Evolutionary conservation across 1,140 invertebrate species (phyloP).

Genomic region (Triops longicaudatus): DNA sequence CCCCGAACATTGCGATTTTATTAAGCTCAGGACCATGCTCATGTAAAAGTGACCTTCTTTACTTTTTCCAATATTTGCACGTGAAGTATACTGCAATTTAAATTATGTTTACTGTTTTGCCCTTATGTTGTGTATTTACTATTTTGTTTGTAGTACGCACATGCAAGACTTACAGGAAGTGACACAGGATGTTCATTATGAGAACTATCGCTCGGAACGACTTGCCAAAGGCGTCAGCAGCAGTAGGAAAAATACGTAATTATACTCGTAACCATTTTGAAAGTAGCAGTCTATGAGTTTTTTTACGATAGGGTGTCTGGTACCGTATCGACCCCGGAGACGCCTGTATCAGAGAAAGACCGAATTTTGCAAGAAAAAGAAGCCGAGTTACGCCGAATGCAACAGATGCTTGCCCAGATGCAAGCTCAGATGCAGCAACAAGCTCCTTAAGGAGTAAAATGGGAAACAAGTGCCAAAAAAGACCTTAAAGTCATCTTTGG

Average conservation of each 20-base stretch:
- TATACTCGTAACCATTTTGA: conserved; percentile 78
- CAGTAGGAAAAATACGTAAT: conserved; percentile 23
- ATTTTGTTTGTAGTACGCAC: conserved; percentile 61
- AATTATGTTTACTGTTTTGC: not conserved
- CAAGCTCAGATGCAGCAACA: conserved; percentile 78
- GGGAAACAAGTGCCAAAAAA: conserved; percentile 18
- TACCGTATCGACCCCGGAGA: conserved; percentile 26
- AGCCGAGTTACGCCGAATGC: conserved; percentile 77
- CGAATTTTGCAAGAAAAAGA: conserved; percentile 54
- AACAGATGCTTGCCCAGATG: conserved; percentile 94
- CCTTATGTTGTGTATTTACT: not conserved
- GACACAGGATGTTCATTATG: conserved; percentile 90
- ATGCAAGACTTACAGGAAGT: conserved; percentile 94
- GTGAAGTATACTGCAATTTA: not conserved
- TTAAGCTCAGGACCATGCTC: conserved; percentile 90
- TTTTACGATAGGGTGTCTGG: conserved; percentile 56
- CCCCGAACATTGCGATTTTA: conserved; percentile 93
- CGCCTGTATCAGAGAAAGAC: conserved; percentile 55
- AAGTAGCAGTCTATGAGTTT: conserved; percentile 49
- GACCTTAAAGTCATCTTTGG: not conserved
- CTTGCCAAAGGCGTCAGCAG: conserved; percentile 55
- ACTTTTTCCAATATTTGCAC: not conserved
- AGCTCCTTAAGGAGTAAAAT: conserved; percentile 24
- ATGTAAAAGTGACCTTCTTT: conserved; percentile 45
- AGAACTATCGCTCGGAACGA: conserved; percentile 85